Conservation (phyloP, 2,888 invertebrate genomes). For the Piscicola geometra region DNA sequence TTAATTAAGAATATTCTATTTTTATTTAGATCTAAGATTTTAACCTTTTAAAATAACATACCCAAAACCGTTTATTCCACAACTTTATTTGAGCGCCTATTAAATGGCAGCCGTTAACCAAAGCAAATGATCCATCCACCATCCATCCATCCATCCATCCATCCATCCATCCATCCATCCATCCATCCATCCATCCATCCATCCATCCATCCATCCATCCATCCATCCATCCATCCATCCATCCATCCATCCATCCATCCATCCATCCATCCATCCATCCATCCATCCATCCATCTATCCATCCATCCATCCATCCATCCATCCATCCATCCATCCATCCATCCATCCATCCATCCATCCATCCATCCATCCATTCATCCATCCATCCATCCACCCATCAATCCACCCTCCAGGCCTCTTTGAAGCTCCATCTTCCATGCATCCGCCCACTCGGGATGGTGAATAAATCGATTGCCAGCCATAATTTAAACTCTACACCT, state of each 20-base stretch:
- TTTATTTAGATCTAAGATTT: no score
- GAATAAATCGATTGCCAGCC: no score
- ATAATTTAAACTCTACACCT: no score
- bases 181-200: conserved; percentile 3
- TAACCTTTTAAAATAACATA: no score
- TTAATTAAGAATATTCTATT: no score
- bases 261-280: conserved; percentile 4
- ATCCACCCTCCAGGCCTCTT: no score
- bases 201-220: background rate
- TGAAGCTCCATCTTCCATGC: no score
- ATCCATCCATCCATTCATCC: background rate
- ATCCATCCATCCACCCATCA: conserved; percentile 6
- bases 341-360: background rate
- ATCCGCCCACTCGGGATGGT: background rate
- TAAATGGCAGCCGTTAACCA: no score
- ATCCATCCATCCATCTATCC: conserved; percentile 1
- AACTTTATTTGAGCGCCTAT: no score
- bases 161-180: conserved; percentile 29
- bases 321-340: conserved; percentile 4
- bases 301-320: conserved; percentile 4
- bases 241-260: conserved; percentile 1
- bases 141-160: conserved; percentile 22
- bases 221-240: conserved; percentile 4
- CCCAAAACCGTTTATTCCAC: no score
- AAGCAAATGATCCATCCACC: no score